A percentile compares a stretch with the other conserved stretches of the same genome.
phyloP scores from a whole-genome alignment of 2,113 vertebrate species.

The Acanthochromis polyacanthus region DNA sequence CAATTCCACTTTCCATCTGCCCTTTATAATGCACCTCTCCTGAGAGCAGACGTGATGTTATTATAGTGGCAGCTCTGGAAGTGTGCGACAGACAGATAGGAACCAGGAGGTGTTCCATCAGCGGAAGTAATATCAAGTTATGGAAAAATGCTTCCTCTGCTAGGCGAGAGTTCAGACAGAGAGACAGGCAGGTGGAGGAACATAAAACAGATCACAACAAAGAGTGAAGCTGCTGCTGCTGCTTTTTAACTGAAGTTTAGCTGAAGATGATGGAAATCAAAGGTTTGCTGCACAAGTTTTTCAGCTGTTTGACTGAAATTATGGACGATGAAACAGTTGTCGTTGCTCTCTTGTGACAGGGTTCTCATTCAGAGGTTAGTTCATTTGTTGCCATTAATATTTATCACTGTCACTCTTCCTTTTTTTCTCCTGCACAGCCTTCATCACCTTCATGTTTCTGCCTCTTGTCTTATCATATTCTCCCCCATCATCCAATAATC shows the following conservation, averaged over 20 bases:
- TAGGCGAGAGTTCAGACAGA: slow-evolving; percentile 4
- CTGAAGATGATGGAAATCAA: background rate
- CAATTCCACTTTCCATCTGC: slow-evolving; percentile 59
- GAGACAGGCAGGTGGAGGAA: background rate
- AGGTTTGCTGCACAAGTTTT: background rate
- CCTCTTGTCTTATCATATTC: slow-evolving; percentile 16
- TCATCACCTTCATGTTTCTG: background rate
- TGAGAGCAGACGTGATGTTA: slow-evolving; percentile 39
- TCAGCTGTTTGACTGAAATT: background rate
- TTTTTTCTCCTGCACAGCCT: background rate
- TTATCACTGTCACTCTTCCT: too few relatives aligned
- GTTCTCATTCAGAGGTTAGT: too few relatives aligned
- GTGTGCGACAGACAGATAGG: slow-evolving; percentile 27
- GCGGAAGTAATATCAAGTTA: slow-evolving; percentile 49
- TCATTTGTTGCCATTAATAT: too few relatives aligned
- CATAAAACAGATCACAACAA: slow-evolving; percentile 19
- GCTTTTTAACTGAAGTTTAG: background rate
- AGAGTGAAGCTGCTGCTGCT: background rate
- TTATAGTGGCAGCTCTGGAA: slow-evolving; percentile 39
- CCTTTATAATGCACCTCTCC: slow-evolving; percentile 30
- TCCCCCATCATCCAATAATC: slow-evolving; percentile 42
- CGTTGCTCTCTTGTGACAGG: too few relatives aligned
- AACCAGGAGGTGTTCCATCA: slow-evolving; percentile 22
- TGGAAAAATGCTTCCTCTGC: slow-evolving; percentile 38
- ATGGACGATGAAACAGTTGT: background rate